phyloP scores from a whole-genome alignment of 23 tunicate species.

The Diplosoma virens region DNA sequence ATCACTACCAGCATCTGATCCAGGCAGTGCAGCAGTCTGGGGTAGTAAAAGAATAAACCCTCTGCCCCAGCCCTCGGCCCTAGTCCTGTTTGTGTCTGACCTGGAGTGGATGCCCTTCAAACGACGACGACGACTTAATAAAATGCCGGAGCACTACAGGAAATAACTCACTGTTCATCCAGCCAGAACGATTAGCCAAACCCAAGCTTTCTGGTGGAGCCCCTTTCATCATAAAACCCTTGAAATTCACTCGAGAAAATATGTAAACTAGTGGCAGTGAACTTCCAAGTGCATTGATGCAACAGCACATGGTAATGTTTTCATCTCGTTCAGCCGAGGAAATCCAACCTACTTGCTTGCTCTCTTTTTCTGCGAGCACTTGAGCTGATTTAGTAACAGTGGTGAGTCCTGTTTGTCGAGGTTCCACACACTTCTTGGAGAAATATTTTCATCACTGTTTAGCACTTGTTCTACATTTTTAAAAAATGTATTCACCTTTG shows the following conservation, averaged over 20 bases:
- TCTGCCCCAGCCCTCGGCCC: no score
- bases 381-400: conserved; percentile 10
- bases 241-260: neutral
- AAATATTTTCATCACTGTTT: neutral
- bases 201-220: conserved; percentile 30
- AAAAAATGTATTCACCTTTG: conserved; percentile 3
- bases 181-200: conserved; percentile 22
- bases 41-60: no score
- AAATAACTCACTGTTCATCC: conserved; percentile 30
- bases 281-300: conserved; percentile 33
- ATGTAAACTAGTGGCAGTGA: conserved; percentile 11
- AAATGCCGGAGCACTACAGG: no score
- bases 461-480: conserved; percentile 20
- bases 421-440: conserved; percentile 16
- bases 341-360: conserved; percentile 26
- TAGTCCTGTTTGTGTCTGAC: no score
- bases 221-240: neutral
- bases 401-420: conserved; percentile 19
- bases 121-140: no score
- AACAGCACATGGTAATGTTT: conserved; percentile 29
- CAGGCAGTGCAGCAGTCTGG: no score
- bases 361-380: conserved; percentile 8
- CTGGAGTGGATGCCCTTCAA: no score
- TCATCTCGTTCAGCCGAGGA: conserved; percentile 25
- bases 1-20: no score